phyloP scores from a whole-genome alignment of 2,113 vertebrate genomes.

The Colinus virginianus region DNA sequence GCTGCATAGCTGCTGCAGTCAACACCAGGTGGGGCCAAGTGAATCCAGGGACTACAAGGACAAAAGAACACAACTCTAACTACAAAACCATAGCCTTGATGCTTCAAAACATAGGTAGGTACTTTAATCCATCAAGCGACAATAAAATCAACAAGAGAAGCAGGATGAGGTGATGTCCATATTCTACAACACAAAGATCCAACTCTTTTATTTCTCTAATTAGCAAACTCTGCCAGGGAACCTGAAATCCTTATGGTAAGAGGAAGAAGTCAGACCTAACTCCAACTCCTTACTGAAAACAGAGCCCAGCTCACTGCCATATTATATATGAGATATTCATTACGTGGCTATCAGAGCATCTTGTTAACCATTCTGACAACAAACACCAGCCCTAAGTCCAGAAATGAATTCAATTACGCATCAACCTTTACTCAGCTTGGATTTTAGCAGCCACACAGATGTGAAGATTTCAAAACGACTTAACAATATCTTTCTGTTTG shows the following conservation, averaged over 20 bases:
- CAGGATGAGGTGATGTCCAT: neutral
- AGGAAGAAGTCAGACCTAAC: neutral
- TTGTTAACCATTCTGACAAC: neutral
- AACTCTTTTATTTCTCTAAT: neutral
- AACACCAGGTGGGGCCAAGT: neutral
- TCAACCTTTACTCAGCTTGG: neutral
- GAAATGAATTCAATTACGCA: neutral
- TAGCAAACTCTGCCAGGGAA: slow-evolving; percentile 7
- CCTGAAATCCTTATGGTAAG: neutral
- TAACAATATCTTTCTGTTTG: neutral
- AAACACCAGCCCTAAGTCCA: neutral
- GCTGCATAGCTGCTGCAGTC: neutral
- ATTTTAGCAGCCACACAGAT: neutral
- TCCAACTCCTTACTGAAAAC: neutral
- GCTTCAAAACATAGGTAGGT: neutral
- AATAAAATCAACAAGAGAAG: neutral
- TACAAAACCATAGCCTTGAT: neutral
- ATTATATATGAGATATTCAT: neutral
- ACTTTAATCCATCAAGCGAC: neutral
- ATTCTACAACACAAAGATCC: neutral
- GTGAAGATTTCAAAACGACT: neutral
- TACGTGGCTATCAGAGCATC: neutral
- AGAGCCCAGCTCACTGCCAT: neutral
- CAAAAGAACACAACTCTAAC: neutral
- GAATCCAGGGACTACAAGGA: neutral